Evolutionary conservation across 2,113 vertebrate species (phyloP), one percentile per base, ranked within the genome.

Genomic region (Choloepus hoffmanni): DNA sequence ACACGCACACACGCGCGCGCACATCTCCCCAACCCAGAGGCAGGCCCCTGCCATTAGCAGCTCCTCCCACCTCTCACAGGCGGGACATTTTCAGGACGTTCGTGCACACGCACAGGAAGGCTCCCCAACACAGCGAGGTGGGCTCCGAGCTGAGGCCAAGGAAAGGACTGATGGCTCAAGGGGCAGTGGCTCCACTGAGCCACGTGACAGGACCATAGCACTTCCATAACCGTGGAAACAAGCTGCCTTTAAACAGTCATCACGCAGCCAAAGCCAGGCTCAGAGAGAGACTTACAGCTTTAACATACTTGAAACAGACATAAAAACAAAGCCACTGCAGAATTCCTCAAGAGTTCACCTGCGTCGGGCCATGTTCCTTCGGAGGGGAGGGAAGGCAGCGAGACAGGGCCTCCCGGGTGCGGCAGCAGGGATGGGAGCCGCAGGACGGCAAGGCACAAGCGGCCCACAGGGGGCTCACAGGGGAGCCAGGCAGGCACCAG

Each of bases 161-260:
- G 36, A 76, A 24, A 33, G 7, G 40, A 30, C 85, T 21, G 43
- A 45, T 45, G 43, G 43, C 43, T 45, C 43, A 45, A 30, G 5
- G 28, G 60, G 14, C 11, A 3, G 5, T 19, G 14, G 68, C 2
- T 26, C 11, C 7, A 6, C 18, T 12, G 78, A 43, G 36, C 70
- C 77, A 30, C 48, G 50, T 9, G 36, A 16, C 36, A 15, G 43
- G 23, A 0, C 7, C 48, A 53, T 2, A 1, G 18, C 11, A 4
- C 30, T 9, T 43, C 14, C 3, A 0, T 1, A 12, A 30, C 45
- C 5, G 10, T 40, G 24, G 10, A 62, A 12, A 19, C 55, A 4
- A 24, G 36, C 11, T 5, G 8, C 50, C 70, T 63, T 58, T 43
- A 21, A 62, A 21, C 14, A 24, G 1, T 1, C 14, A 3, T 1